Evolutionary conservation across 2,888 invertebrate species (phyloP).

Genomic region (Synergus itoensis): DNA sequence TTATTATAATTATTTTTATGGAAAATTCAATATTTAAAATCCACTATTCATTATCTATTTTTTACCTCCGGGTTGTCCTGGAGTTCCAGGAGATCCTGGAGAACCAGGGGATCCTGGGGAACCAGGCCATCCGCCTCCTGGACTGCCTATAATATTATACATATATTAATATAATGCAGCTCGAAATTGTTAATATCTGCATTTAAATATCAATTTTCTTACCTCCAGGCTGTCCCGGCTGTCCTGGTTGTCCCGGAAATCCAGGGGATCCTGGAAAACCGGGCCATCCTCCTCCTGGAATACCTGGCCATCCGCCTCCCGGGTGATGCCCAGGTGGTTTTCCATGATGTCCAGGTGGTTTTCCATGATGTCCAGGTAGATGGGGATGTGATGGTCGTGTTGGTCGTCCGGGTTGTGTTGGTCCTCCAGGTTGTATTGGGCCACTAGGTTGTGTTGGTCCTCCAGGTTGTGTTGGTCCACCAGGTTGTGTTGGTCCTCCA

Average conservation of each 20-base stretch:
- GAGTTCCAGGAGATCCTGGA: conserved; percentile 53
- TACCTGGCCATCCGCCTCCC: conserved; percentile 57
- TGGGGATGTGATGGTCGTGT: not conserved
- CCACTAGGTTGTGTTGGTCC: conserved; percentile 50
- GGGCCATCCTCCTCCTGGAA: conserved; percentile 41
- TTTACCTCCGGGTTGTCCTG: conserved; percentile 48
- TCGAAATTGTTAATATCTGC: no score
- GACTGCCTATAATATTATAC: no score
- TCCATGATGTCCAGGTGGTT: no score
- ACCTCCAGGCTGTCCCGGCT: conserved; percentile 65
- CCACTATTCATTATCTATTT: no score
- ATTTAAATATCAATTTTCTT: no score
- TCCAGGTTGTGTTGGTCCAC: conserved; percentile 67
- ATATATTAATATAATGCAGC: no score
- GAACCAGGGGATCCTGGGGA: conserved; percentile 50
- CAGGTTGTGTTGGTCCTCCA: conserved; percentile 63
- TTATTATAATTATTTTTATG: no score
- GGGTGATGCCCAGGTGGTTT: no score
- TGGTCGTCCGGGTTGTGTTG: not conserved
- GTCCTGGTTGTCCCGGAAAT: conserved; percentile 48
- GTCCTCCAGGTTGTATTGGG: no score
- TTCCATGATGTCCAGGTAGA: no score
- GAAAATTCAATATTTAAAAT: no score
- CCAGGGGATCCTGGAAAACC: conserved; percentile 51
- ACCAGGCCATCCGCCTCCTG: conserved; percentile 40